Evolutionary conservation across 2,888 invertebrate species (phyloP).

Genomic region (Xanthostigma xanthostigma): DNA sequence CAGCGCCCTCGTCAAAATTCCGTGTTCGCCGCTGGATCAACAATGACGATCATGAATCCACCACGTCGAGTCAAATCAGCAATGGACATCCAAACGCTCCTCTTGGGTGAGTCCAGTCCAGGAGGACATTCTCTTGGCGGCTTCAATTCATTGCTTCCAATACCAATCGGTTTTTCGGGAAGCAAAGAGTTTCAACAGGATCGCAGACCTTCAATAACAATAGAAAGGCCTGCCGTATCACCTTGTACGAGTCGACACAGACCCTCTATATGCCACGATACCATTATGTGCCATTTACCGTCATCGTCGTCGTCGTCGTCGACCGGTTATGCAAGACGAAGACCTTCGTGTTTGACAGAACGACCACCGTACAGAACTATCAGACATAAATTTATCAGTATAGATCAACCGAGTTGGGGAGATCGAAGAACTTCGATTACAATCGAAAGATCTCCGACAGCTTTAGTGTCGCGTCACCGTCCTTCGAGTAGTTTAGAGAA

Average conservation of each 20-base stretch:
- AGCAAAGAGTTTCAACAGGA: conserved; percentile 1
- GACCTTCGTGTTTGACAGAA: conserved; percentile 25
- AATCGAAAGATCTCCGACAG: conserved; percentile 17
- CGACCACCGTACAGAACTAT: conserved; percentile 10
- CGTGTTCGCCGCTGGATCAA: conserved; percentile 64
- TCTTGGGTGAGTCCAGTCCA: conserved; percentile 33
- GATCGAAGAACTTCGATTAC: conserved; percentile 20
- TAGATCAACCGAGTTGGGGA: conserved; percentile 21
- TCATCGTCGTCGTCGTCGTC: background rate
- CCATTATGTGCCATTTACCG: conserved; percentile 1
- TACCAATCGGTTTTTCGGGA: conserved; percentile 18
- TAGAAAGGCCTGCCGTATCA: conserved; percentile 16
- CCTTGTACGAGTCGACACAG: background rate
- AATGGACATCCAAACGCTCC: conserved; percentile 64
- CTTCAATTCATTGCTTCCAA: conserved; percentile 24
- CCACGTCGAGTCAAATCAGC: conserved; percentile 68
- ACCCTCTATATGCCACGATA: conserved; percentile 2
- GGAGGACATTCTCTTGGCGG: conserved; percentile 11
- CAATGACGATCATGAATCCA: conserved; percentile 49
- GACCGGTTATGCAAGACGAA: conserved; percentile 14
- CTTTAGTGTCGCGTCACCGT: background rate
- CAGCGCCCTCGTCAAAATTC: conserved; percentile 60
- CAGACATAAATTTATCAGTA: conserved; percentile 26
- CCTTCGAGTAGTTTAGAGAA: conserved; percentile 5
- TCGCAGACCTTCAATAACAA: conserved; percentile 21